phyloP scores from a whole-genome alignment of 2,888 invertebrate species.

The Dasysyrphus albostriatus region DNA sequence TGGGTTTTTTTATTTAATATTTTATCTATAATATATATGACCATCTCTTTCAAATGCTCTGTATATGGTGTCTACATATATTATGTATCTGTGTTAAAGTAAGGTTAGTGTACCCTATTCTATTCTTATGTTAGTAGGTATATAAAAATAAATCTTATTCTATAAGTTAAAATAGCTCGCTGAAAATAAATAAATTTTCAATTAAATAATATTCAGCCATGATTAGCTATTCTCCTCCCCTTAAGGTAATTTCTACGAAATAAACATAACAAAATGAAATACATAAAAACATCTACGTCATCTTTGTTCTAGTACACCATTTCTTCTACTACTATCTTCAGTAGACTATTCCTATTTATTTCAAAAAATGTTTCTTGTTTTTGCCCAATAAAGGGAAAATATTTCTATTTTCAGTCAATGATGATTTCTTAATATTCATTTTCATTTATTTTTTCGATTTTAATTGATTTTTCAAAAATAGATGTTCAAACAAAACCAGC shows the following conservation, averaged over 20 bases:
- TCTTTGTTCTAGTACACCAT: constrained; percentile 13
- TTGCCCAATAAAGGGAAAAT: neutral
- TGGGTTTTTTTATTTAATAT: neutral
- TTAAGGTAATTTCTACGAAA: neutral
- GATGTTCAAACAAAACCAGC: neutral
- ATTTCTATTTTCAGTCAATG: neutral
- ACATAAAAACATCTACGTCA: constrained; percentile 21
- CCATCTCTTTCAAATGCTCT: constrained; percentile 1
- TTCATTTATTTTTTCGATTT: neutral
- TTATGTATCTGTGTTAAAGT: neutral
- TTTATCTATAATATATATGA: neutral
- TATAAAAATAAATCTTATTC: neutral
- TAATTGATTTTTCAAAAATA: neutral
- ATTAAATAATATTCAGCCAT: neutral
- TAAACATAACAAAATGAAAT: constrained; percentile 3
- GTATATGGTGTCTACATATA: neutral
- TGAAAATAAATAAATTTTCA: neutral
- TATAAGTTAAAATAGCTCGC: neutral
- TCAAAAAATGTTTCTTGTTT: neutral
- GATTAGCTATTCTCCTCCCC: neutral
- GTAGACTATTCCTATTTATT: neutral
- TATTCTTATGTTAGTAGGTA: neutral
- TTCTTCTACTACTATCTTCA: neutral
- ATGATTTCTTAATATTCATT: neutral
- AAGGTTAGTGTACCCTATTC: neutral